A percentile compares a stretch with the other conserved stretches of the same genome.
These are phyloP conservation scores for Pantherophis vulpinus DNA, from an alignment of 2,797 vertebrate genomes.

Conservation along the genomic window DNA sequence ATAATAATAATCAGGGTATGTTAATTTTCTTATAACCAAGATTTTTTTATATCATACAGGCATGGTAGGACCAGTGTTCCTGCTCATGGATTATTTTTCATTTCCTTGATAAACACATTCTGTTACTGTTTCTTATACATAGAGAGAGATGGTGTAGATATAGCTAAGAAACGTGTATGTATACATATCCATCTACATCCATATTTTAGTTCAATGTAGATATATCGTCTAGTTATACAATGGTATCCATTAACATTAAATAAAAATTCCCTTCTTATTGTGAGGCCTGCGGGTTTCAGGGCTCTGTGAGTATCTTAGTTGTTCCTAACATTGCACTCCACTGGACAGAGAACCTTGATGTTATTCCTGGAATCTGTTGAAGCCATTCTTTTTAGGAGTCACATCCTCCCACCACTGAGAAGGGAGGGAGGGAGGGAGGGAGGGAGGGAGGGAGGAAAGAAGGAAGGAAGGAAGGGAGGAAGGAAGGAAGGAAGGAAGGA, in stretches of 20 bases:
- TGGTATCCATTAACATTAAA: background rate
- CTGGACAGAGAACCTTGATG: too few species aligned
- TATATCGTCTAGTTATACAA: background rate
- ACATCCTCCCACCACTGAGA: too few species aligned
- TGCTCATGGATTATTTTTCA: background rate
- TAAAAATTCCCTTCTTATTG: too few species aligned
- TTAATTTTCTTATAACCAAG: background rate
- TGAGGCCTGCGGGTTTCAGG: too few species aligned
- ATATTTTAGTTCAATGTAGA: background rate
- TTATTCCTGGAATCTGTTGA: too few species aligned
- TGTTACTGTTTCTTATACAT: background rate
- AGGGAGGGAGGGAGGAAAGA: too few species aligned
- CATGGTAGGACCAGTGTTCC: background rate
- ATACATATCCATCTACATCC: background rate
- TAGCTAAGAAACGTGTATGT: background rate
- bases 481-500: too few species aligned
- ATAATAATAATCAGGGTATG: background rate
- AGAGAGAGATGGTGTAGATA: background rate
- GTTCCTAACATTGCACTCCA: too few species aligned
- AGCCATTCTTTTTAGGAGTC: too few species aligned
- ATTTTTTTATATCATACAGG: background rate
- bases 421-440: too few species aligned
- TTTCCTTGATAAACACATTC: background rate
- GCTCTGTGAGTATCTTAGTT: too few species aligned
- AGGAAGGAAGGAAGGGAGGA: too few species aligned